These are phyloP conservation scores for Eutolmus rufibarbis DNA, from an alignment of 2,888 invertebrate species.

Conservation along the genomic window DNA sequence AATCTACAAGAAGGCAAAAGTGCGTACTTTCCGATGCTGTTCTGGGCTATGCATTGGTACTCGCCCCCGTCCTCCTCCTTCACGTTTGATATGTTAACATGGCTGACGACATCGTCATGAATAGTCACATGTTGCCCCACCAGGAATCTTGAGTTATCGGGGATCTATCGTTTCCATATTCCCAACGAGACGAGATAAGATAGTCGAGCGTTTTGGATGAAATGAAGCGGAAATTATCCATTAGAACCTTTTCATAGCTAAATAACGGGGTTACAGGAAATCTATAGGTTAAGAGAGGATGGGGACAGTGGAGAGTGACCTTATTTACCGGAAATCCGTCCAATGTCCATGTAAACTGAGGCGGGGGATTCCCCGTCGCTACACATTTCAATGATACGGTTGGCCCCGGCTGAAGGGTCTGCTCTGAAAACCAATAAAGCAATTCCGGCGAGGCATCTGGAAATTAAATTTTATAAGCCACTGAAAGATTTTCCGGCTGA, in stretches of 20 bases:
- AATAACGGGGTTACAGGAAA: constrained; percentile 15
- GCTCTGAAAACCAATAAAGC: constrained; percentile 90
- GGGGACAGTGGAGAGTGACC: not conserved
- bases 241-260: constrained; percentile 45
- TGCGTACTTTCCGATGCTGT: constrained; percentile 75
- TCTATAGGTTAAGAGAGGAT: not conserved
- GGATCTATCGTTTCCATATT: constrained; percentile 55
- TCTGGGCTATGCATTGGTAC: constrained; percentile 84
- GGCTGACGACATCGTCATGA: constrained; percentile 91
- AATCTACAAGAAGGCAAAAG: not conserved
- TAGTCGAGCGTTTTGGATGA: constrained; percentile 36
- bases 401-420: constrained; percentile 89
- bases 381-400: constrained; percentile 91
- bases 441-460: constrained; percentile 88
- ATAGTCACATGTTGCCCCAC: constrained; percentile 91
- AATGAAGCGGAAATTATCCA: constrained; percentile 48
- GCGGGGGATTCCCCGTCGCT: constrained; percentile 93
- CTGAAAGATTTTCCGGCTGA: not conserved
- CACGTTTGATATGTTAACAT: constrained; percentile 87
- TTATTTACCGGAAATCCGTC: constrained; percentile 84
- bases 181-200: not conserved
- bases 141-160: constrained; percentile 74
- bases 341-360: constrained; percentile 89
- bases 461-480: constrained; percentile 26
- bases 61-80: constrained; percentile 91